Conservation (phyloP, 2,797 vertebrate species). For the Dipus sagitta region DNA sequence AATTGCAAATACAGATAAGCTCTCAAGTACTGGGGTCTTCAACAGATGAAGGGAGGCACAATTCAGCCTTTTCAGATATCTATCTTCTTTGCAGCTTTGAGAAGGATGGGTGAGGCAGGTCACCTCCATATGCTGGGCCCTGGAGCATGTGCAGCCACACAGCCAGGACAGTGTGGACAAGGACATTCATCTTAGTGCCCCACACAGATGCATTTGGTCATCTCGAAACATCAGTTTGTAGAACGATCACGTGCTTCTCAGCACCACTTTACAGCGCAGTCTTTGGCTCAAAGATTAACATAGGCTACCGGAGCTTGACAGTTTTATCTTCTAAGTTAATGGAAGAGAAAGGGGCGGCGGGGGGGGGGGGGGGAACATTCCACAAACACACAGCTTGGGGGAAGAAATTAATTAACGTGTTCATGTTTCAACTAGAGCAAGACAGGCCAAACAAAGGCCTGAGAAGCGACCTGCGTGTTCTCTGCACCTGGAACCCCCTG, state of each 20-base stretch:
- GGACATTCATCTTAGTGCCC: neutral
- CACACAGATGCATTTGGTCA: neutral
- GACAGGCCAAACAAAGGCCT: constrained; percentile 70
- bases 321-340: constrained; percentile 72
- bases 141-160: rapidly evolving
- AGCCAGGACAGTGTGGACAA: neutral
- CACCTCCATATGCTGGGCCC: rapidly evolving
- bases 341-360: neutral
- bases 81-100: neutral
- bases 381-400: constrained; percentile 68
- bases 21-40: neutral
- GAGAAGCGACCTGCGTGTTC: constrained; percentile 37
- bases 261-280: neutral
- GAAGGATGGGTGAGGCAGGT: rapidly evolving
- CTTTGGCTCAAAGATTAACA: constrained; percentile 31
- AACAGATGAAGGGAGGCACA: too few species aligned
- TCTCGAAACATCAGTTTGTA: neutral
- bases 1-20: neutral
- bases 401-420: constrained; percentile 75
- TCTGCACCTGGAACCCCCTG: constrained; percentile 69
- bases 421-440: constrained; percentile 70
- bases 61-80: neutral
- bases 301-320: constrained; percentile 19
- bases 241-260: neutral
- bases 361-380: constrained; percentile 9